Evolutionary conservation across 1,140 invertebrate species (phyloP), one percentile per base, ranked within the genome.

Genomic region (Apis florea): DNA sequence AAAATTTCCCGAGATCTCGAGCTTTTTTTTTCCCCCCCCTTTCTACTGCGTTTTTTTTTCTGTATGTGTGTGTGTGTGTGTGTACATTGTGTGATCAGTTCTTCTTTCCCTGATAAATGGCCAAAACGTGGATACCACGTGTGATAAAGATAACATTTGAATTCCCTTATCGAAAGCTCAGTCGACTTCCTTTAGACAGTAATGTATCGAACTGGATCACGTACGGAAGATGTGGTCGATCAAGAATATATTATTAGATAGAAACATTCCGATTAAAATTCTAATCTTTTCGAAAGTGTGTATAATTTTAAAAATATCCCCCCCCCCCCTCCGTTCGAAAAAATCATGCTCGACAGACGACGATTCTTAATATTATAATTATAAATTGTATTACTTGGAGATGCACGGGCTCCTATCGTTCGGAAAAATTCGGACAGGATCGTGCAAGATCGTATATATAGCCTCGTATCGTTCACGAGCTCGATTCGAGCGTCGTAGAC

Each of bases 131-230:
- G 12, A 70, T 54, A 54, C 19, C 49, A 47, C 64, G 64, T 9
- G 64, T n/a, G 49, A 21, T 67, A 31, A 8, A 19, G 26, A 73
- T 67, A 58, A 81, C 68, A 61, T 54, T 53, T 82, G 72, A 76
- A 82, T 76, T 59, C 73, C 72, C 63, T 69, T 31, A 21, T 76
- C 49, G 64, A 82, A 82, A 76, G 79, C 73, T 75, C 73, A 76
- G 79, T 76, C 73, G 64, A 76, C n/a, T 58, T 69, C 59, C 26
- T 70, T 51, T 73, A 81, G 56, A 66, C 59, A 74, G 40, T 31
- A 40, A 76, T 76, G 76, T 82, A 82, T 82, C 73, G 73, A 82
- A 82, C 72, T 82, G 73, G 63, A 63, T 26, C 47, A 6, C 31
- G 12, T 8, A 8, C 51, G 21, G 31, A 63, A 47, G 71, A 1